Conservation (phyloP, 2,888 invertebrate species). For the Caradrina clavipalpis region DNA sequence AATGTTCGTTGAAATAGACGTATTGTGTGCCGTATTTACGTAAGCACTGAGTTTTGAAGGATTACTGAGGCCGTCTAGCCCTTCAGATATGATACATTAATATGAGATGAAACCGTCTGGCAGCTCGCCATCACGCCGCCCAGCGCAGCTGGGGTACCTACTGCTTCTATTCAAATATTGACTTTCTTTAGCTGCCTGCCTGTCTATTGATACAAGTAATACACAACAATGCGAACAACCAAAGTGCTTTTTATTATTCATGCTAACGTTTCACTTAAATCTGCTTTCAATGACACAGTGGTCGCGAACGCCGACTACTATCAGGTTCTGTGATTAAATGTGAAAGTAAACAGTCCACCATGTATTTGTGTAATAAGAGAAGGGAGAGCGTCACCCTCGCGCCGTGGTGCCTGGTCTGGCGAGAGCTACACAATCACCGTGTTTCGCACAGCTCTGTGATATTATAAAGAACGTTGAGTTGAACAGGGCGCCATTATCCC, state of each 20-base stretch:
- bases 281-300: slow-evolving; percentile 16
- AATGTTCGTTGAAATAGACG: slow-evolving; percentile 29
- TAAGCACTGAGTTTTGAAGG: slow-evolving; percentile 51
- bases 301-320: slow-evolving; percentile 10
- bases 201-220: slow-evolving; percentile 23
- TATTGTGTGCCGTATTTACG: slow-evolving; percentile 47
- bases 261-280: slow-evolving; percentile 14
- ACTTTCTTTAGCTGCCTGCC: slow-evolving; percentile 23
- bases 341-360: slow-evolving; percentile 30
- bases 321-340: slow-evolving; percentile 34
- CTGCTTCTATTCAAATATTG: slow-evolving; percentile 21
- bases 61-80: slow-evolving; percentile 44
- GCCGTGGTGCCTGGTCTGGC: background rate
- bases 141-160: slow-evolving; percentile 45
- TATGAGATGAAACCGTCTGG: slow-evolving; percentile 56
- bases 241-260: slow-evolving; percentile 21
- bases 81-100: slow-evolving; percentile 55
- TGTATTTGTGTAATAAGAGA: slow-evolving; percentile 23
- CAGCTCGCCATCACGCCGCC: slow-evolving; percentile 8
- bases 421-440: slow-evolving; percentile 24
- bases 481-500: slow-evolving; percentile 52
- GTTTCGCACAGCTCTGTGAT: slow-evolving; percentile 22
- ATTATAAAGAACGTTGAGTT: slow-evolving; percentile 46
- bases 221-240: slow-evolving; percentile 40
- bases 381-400: slow-evolving; percentile 25